Evolutionary conservation across 1,140 invertebrate species (phyloP), one percentile per base, ranked within the genome.

Genomic region (Orius laevigatus): DNA sequence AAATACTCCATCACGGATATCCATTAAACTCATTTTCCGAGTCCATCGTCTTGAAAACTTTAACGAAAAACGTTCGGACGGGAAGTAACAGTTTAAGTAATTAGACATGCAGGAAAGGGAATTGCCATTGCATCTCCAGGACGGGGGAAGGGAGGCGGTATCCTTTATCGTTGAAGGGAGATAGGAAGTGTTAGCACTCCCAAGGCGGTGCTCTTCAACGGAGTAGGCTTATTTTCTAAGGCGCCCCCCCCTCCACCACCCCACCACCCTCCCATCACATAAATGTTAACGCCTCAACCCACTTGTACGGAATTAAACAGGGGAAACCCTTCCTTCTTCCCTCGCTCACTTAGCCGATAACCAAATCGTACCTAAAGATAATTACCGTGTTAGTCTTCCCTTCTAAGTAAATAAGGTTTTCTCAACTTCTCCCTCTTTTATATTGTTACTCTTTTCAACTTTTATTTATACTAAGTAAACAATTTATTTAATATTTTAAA

Each of bases 211-310:
- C 16, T 18, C 40, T 42, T 18, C 16, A 15, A 18, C 10, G 12
- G 15, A 15, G 40, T 15, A 19, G 40, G 20, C 46, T 40, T 48
- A 48, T 48, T 48, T 48, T 48, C 47, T 14, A 34, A 48, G 47
- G 39, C 33, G 40, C 40, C 5, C 19, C 16, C 40, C 40, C 6
- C 40, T 3, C 25, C 8, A n/a, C 25, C 8, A 4, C 25, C 25
- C 25, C 25, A 4, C 25, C 25, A 4, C 3, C 25, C 25, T 25
- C 25, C 34, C 39, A 48, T 48, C 47, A 48, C 47, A 48, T 48
- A 48, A 48, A 48, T 48, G 47, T 48, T 48, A 48, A 48, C 47
- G 47, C 47, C 47, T 25, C 18, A 48, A 48, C 35, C 47, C 47
- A 35, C 43, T 48, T 39, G 36, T 48, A 20, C 47, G 47, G 47